Percentiles rank a stretch among this genome's conserved stretches.
These are phyloP conservation scores for Ia io DNA, from an alignment of 2,113 vertebrate genomes.

Conservation along the genomic window DNA sequence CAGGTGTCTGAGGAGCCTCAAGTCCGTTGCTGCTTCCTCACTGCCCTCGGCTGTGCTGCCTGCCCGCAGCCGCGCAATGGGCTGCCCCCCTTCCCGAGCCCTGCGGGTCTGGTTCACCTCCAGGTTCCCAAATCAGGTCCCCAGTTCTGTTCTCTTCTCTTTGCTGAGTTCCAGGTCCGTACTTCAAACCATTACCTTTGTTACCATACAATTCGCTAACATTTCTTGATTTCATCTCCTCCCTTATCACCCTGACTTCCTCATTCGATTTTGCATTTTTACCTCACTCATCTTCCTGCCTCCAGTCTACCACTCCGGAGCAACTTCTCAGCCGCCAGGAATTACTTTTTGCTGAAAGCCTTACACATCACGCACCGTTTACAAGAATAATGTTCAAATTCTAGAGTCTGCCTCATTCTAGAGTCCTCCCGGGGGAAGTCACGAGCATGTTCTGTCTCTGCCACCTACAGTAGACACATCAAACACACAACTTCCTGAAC, in stretches of 20 bases:
- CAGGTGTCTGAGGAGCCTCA: not conserved
- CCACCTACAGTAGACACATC: accelerated
- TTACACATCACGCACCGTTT: not conserved
- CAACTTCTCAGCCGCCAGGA: not conserved
- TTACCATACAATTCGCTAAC: not conserved
- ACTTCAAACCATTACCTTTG: not conserved
- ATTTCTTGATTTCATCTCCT: not conserved
- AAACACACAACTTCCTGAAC: not conserved
- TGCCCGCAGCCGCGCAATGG: too few species aligned
- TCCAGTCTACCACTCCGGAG: not conserved
- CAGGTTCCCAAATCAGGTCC: not conserved
- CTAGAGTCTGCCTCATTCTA: not conserved
- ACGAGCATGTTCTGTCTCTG: too few species aligned
- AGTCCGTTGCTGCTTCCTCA: not conserved
- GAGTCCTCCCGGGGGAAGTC: too few species aligned
- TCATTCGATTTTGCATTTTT: not conserved
- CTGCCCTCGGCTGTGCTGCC: not conserved
- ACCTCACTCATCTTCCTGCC: not conserved
- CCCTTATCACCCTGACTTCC: not conserved
- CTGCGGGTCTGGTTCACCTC: not conserved
- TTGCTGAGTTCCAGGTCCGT: not conserved
- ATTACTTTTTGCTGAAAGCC: not conserved
- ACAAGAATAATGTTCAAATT: not conserved
- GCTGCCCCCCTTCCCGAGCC: not conserved
- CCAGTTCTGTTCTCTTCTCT: not conserved